phyloP scores from a whole-genome alignment of 2,888 invertebrate species.

The Ectemnius lituratus region DNA sequence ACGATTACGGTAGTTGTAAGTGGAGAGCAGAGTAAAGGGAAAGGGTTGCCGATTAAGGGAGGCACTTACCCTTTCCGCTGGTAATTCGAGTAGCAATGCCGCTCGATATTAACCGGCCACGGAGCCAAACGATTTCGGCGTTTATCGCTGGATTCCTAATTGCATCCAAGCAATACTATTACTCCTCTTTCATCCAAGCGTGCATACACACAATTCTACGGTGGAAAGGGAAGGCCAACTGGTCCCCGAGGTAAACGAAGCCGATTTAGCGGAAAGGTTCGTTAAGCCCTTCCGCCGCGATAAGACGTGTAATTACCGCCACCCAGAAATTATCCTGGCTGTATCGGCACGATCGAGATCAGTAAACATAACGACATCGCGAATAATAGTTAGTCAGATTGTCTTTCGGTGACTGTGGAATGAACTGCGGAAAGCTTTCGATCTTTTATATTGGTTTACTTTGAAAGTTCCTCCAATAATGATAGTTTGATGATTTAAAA shows the following conservation, averaged over 20 bases:
- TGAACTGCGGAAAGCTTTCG: no score
- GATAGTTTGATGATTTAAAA: no score
- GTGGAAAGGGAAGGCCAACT: background rate
- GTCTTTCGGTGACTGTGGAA: no score
- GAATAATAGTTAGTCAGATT: no score
- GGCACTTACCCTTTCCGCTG: conserved; percentile 1
- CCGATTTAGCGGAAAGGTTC: conserved; percentile 28
- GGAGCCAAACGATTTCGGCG: conserved; percentile 52
- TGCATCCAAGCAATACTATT: conserved; percentile 21
- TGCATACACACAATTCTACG: background rate
- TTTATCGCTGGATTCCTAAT: conserved; percentile 47
- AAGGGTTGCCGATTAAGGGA: conserved; percentile 14
- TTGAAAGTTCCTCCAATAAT: no score
- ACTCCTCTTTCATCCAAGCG: background rate
- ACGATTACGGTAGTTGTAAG: background rate
- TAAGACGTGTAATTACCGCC: conserved; percentile 28
- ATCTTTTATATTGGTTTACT: no score
- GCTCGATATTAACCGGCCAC: conserved; percentile 18
- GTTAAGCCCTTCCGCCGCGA: conserved; percentile 20
- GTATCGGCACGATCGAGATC: no score
- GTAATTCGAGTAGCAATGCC: conserved; percentile 22
- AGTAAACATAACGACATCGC: no score
- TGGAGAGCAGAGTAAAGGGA: conserved; percentile 4
- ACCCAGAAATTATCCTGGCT: conserved; percentile 17
- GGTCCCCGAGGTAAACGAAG: conserved; percentile 14